Percentiles rank a stretch among this genome's conserved stretches.
These are phyloP conservation scores for Aphyosemion australe DNA, from an alignment of 2,113 vertebrate genomes.

Conservation along the genomic window DNA sequence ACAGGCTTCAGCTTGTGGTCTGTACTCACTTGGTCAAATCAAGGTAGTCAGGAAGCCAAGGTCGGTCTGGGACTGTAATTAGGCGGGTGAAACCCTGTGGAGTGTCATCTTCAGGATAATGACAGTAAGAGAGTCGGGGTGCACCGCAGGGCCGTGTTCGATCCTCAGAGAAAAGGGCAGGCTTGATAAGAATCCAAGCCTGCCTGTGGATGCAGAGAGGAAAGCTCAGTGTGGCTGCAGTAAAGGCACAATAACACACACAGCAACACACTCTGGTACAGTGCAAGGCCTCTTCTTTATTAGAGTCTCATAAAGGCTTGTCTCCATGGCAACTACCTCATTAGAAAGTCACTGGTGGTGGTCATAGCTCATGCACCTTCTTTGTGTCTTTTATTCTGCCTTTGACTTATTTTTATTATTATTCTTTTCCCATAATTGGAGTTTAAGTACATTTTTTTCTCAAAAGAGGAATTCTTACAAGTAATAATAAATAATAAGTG, in stretches of 20 bases:
- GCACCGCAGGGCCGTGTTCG: neutral
- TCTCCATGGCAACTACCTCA: slow-evolving; percentile 77
- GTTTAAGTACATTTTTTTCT: slow-evolving; percentile 21
- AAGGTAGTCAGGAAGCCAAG: slow-evolving; percentile 21
- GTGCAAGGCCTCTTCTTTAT: slow-evolving; percentile 66
- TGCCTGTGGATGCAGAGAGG: slow-evolving; percentile 49
- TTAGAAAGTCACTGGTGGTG: slow-evolving; percentile 69
- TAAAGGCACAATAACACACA: slow-evolving; percentile 33
- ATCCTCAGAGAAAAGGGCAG: slow-evolving; percentile 51
- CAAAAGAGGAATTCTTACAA: slow-evolving; percentile 31
- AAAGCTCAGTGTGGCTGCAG: slow-evolving; percentile 29
- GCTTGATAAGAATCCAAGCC: slow-evolving; percentile 42
- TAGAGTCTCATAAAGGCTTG: slow-evolving; percentile 63
- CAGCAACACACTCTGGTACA: slow-evolving; percentile 44
- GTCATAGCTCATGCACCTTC: slow-evolving; percentile 51
- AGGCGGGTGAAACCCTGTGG: slow-evolving; percentile 35
- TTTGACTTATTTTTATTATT: slow-evolving; percentile 25
- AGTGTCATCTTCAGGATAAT: slow-evolving; percentile 25
- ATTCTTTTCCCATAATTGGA: slow-evolving; percentile 24
- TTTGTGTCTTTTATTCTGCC: slow-evolving; percentile 47
- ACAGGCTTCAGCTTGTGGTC: slow-evolving; percentile 44
- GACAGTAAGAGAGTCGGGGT: slow-evolving; percentile 14
- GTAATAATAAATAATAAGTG: slow-evolving; percentile 22
- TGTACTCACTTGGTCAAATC: slow-evolving; percentile 34
- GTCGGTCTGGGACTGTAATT: slow-evolving; percentile 44